These are phyloP conservation scores for Gulo gulo DNA, from an alignment of 2,113 vertebrate species.

Conservation along the genomic window DNA sequence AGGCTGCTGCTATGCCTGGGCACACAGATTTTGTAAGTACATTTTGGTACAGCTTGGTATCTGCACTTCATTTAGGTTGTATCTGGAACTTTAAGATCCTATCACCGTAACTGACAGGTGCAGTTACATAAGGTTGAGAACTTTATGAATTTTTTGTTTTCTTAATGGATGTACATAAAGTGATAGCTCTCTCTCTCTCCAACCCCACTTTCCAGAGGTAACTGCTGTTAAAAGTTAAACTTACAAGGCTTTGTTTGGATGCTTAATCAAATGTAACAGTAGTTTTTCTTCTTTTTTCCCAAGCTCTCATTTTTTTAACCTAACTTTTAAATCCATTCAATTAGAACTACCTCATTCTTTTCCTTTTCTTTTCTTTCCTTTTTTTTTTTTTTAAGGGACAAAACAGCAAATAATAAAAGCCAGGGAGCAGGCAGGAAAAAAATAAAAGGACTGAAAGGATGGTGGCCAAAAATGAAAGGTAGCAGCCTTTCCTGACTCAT, in stretches of 20 bases:
- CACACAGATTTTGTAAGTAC: conserved; percentile 65
- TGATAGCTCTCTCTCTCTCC: neutral
- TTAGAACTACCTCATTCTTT: neutral
- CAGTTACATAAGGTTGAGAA: neutral
- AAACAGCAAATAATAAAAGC: conserved; percentile 13
- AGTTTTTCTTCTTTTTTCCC: conserved; percentile 20
- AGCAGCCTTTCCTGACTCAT: neutral
- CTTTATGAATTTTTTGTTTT: conserved; percentile 5
- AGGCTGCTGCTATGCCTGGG: conserved; percentile 18
- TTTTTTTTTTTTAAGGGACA: neutral
- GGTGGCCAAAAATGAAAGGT: neutral
- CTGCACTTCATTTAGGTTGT: conserved; percentile 24
- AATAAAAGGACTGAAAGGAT: neutral
- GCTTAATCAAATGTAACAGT: neutral
- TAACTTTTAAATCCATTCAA: conserved; percentile 20
- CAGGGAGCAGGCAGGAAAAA: no score
- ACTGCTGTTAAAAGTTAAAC: neutral
- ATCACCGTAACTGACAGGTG: neutral
- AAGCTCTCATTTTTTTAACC: neutral
- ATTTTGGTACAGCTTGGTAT: conserved; percentile 48
- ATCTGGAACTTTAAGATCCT: conserved; percentile 25
- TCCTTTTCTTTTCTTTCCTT: neutral
- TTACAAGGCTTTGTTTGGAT: neutral
- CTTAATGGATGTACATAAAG: neutral
- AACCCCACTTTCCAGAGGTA: neutral